A percentile compares a stretch with the other conserved stretches of the same genome.
Evolutionary conservation across 2,113 vertebrate species (phyloP).

Genomic region (Progne subis): DNA sequence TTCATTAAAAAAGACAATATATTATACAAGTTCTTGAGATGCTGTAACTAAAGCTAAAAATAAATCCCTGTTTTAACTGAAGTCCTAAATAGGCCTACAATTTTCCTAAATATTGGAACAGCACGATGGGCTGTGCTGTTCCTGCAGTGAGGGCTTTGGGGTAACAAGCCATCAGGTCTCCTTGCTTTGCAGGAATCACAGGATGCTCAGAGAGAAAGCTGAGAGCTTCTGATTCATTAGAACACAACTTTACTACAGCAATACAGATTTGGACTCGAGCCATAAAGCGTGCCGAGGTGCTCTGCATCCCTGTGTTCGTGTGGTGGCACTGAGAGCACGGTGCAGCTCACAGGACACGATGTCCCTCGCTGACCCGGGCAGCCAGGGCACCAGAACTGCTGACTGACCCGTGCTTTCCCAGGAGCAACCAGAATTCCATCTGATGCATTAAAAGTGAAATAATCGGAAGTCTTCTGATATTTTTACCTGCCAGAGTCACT

Average conservation of each 20-base stretch:
- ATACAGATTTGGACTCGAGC: neutral
- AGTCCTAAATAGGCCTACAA: neutral
- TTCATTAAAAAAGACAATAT: neutral
- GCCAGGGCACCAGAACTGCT: neutral
- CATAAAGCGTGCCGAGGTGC: neutral
- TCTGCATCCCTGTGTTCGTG: neutral
- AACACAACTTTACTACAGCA: neutral
- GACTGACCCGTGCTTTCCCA: neutral
- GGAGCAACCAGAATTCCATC: neutral
- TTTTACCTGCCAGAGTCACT: neutral
- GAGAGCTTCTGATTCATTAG: neutral
- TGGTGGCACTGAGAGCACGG: neutral
- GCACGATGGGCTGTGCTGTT: rapidly evolving
- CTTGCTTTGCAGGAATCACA: neutral
- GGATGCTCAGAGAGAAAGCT: neutral
- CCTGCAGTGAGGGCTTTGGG: neutral
- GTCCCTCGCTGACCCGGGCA: rapidly evolving
- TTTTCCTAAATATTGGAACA: neutral
- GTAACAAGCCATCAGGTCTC: neutral
- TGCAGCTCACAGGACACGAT: neutral
- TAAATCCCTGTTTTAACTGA: neutral
- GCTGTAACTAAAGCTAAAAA: neutral
- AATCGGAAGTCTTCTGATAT: neutral
- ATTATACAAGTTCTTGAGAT: neutral
- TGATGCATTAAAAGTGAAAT: neutral